A percentile compares a stretch with the other conserved stretches of the same genome.
phyloP scores from a whole-genome alignment of 2,888 invertebrate species.

The Linnaemya tessellans region DNA sequence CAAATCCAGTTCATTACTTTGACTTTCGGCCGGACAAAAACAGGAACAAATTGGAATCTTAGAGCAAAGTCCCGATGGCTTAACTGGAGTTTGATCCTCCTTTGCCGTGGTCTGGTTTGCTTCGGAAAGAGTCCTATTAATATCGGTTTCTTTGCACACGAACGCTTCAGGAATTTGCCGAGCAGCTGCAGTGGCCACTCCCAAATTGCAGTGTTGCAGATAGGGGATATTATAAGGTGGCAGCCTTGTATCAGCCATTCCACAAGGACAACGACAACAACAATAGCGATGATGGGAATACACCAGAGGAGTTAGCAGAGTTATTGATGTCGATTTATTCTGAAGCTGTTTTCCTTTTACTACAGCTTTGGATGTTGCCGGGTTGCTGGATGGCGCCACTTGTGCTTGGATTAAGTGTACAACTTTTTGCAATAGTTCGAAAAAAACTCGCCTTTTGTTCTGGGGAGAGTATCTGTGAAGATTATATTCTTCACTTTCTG shows the following conservation, averaged over 20 bases:
- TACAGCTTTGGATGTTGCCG: not conserved
- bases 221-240: slow-evolving; percentile 1
- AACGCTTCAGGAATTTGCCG: not conserved
- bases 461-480: too few species aligned
- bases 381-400: not conserved
- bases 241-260: not conserved
- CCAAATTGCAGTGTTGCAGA: slow-evolving; percentile 19
- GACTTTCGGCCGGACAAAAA: not conserved
- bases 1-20: not conserved
- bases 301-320: not conserved
- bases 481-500: slow-evolving; percentile 15
- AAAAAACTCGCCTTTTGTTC: slow-evolving; percentile 49
- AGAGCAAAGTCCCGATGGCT: too few species aligned
- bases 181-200: not conserved
- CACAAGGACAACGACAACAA: slow-evolving; percentile 8
- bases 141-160: not conserved
- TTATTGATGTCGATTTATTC: not conserved
- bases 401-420: slow-evolving; percentile 62
- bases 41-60: too few species aligned
- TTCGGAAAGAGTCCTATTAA: slow-evolving; percentile 10
- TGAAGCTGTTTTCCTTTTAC: not conserved
- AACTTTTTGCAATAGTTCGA: slow-evolving; percentile 68
- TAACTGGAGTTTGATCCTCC: not conserved
- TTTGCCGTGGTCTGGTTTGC: not conserved
- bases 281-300: slow-evolving; percentile 4